Evolutionary conservation across 2,888 invertebrate genomes (phyloP).

Genomic region (Malthinus flaveolus): DNA sequence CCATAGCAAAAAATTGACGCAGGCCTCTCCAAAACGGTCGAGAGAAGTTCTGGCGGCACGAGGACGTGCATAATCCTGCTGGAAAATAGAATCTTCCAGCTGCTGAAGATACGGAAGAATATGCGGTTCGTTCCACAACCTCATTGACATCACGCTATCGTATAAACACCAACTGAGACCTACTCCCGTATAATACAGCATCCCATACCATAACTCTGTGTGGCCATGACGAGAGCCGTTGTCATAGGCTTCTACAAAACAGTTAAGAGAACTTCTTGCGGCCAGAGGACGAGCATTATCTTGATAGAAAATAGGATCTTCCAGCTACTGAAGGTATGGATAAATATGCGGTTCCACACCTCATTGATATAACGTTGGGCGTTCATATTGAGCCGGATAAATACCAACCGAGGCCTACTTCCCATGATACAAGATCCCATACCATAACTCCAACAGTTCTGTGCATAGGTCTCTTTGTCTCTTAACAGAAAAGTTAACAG

Average conservation of each 20-base stretch:
- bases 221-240: neutral
- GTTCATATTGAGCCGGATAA: neutral
- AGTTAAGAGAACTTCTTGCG: constrained; percentile 1
- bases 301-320: constrained; percentile 1
- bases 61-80: neutral
- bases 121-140: too few relatives aligned
- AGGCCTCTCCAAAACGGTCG: too few relatives aligned
- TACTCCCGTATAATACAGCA: too few relatives aligned
- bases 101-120: too few relatives aligned
- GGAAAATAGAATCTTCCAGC: too few relatives aligned
- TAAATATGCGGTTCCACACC: neutral
- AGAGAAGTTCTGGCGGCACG: neutral
- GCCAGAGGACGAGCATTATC: neutral
- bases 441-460: neutral
- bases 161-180: too few relatives aligned
- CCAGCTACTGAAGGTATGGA: constrained; percentile 2
- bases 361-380: too few relatives aligned
- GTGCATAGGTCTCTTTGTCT: neutral
- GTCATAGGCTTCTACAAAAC: neutral
- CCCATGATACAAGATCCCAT: neutral
- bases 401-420: neutral
- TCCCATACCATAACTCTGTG: too few relatives aligned
- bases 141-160: too few relatives aligned
- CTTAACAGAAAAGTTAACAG: neutral
- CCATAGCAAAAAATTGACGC: too few relatives aligned